phyloP scores from a whole-genome alignment of 2,888 invertebrate genomes.

The Ernsta delagoae region DNA sequence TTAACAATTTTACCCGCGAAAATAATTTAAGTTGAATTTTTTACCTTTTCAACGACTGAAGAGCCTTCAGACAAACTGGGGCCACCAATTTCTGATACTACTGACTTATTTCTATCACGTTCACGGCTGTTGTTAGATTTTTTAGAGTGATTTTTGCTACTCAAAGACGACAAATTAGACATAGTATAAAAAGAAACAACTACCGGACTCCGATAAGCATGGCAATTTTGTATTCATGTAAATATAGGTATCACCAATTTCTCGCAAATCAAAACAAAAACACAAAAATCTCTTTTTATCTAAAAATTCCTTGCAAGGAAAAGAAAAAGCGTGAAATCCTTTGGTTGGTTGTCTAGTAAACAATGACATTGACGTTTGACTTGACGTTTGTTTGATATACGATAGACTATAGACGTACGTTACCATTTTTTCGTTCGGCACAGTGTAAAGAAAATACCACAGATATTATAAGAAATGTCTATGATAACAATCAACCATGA shows the following conservation, averaged over 20 bases:
- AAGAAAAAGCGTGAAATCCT: constrained; percentile 7
- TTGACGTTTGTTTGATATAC: no score
- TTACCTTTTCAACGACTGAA: constrained; percentile 76
- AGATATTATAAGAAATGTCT: no score
- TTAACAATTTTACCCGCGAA: constrained; percentile 3
- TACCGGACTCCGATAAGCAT: constrained; percentile 24
- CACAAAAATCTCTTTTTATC: constrained; percentile 12
- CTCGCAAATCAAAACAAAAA: not conserved
- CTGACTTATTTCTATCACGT: constrained; percentile 73
- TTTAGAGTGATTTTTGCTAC: constrained; percentile 70
- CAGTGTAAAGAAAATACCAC: no score
- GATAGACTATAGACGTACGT: no score
- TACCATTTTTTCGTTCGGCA: no score
- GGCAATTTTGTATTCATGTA: constrained; percentile 16
- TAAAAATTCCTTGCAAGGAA: not conserved
- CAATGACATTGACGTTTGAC: constrained; percentile 19
- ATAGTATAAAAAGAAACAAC: constrained; percentile 49
- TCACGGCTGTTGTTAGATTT: constrained; percentile 68
- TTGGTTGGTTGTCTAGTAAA: constrained; percentile 8
- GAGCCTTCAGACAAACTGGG: constrained; percentile 81
- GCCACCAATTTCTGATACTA: constrained; percentile 77
- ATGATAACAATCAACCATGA: no score
- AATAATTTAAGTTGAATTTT: constrained; percentile 5
- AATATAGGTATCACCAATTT: constrained; percentile 2
- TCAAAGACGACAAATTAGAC: constrained; percentile 65